Percentiles rank a stretch among this genome's conserved stretches.
Conservation (phyloP, 2,797 vertebrate species). For the Petrocephalus sullivani region DNA sequence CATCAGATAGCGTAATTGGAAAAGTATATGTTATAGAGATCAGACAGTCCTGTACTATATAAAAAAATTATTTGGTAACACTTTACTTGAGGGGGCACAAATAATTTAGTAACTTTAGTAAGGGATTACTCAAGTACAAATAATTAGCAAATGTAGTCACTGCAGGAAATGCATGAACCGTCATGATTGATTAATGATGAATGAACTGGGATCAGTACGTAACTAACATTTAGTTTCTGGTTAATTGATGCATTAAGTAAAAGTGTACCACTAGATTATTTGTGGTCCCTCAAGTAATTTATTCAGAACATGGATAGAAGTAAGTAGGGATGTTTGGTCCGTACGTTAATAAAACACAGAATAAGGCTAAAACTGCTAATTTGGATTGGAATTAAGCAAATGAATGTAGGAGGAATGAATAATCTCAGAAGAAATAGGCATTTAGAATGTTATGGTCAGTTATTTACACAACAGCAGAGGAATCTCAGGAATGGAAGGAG, state of each 20-base stretch:
- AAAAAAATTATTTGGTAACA: not conserved
- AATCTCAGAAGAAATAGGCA: not conserved
- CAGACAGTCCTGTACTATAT: not conserved
- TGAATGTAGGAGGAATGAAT: not conserved
- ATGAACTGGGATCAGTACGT: not conserved
- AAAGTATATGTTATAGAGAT: not conserved
- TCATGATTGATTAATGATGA: not conserved
- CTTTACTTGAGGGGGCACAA: not conserved
- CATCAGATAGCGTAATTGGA: not conserved
- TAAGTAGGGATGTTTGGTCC: not conserved
- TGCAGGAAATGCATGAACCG: not conserved
- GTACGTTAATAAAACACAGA: not conserved
- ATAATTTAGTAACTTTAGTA: not conserved
- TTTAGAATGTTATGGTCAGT: not conserved
- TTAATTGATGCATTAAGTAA: not conserved
- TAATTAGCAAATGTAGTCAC: not conserved
- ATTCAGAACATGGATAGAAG: not conserved
- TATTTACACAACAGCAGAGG: not conserved
- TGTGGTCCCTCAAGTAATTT: not conserved
- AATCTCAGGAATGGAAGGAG: constrained; percentile 14
- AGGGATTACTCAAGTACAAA: not conserved
- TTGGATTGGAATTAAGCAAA: not conserved
- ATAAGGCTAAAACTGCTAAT: not conserved
- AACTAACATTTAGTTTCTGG: not conserved
- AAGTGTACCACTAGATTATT: not conserved